Conservation (phyloP, 2,888 invertebrate genomes). For the Trilocha varians region DNA sequence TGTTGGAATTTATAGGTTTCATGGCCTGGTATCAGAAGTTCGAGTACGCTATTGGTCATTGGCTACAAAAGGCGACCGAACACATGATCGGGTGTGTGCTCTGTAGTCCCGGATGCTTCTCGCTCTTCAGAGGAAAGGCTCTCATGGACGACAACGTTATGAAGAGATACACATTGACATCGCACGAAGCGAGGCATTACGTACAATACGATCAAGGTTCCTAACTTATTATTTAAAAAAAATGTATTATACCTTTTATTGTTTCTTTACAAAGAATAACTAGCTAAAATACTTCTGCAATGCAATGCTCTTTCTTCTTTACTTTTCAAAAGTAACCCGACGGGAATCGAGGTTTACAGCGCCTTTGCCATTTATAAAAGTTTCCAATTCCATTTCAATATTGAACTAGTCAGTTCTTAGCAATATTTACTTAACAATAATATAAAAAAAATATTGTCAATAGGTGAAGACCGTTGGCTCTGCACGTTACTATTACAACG, state of each 20-base stretch:
- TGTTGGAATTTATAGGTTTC: no score
- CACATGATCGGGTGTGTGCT: constrained; percentile 92
- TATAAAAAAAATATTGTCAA: background rate
- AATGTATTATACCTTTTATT: no score
- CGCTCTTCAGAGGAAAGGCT: constrained; percentile 89
- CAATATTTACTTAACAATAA: no score
- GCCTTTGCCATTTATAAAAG: no score
- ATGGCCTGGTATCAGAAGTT: constrained; percentile 92
- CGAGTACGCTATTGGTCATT: constrained; percentile 93
- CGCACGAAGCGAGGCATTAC: constrained; percentile 85
- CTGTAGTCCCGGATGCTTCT: constrained; percentile 94
- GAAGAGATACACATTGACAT: constrained; percentile 87
- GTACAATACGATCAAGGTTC: constrained; percentile 93
- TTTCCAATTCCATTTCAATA: no score
- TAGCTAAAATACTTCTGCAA: no score
- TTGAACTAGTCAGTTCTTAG: no score
- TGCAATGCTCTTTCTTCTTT: no score
- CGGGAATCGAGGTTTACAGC: no score
- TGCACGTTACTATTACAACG: constrained; percentile 93
- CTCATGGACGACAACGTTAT: constrained; percentile 93
- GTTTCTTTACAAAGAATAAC: no score
- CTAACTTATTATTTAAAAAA: background rate
- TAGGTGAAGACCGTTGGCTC: constrained; percentile 96
- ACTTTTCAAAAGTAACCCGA: no score
- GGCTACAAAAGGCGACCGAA: constrained; percentile 94